These are phyloP conservation scores for Ptychobarbus kaznakovi DNA, from an alignment of 2,797 vertebrate genomes.

Conservation along the genomic window DNA sequence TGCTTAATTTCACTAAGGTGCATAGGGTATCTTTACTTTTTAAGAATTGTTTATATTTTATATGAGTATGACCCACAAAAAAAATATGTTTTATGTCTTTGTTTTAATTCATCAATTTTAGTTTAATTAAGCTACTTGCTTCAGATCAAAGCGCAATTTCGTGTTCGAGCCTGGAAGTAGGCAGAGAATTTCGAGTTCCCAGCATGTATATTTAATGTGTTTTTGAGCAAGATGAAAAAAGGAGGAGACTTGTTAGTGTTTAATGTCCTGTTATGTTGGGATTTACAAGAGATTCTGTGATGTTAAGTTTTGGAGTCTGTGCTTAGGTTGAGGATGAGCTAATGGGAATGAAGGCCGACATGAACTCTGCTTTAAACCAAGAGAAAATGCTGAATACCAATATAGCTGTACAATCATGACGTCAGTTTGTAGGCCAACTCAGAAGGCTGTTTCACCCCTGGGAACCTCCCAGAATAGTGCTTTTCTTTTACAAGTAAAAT, in stretches of 20 bases:
- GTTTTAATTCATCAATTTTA: neutral
- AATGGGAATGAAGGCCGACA: neutral
- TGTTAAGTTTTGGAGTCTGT: neutral
- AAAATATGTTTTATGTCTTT: too few species aligned
- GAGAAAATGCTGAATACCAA: neutral
- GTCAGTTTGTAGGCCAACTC: conserved; percentile 7
- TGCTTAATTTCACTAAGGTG: neutral
- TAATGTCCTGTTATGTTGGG: conserved; percentile 28
- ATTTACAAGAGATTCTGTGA: conserved; percentile 23
- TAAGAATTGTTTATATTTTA: neutral
- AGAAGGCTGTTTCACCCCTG: neutral
- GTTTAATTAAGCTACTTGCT: conserved; percentile 24
- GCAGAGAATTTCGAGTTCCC: conserved; percentile 11
- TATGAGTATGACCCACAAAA: neutral
- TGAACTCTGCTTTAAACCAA: neutral
- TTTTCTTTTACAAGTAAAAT: neutral
- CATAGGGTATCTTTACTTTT: neutral
- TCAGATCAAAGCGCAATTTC: conserved; percentile 15
- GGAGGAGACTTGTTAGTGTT: conserved; percentile 28
- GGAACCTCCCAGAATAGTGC: neutral
- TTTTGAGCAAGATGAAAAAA: conserved; percentile 35
- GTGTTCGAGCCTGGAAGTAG: neutral
- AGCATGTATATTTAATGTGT: conserved; percentile 35
- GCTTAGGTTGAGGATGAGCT: neutral
- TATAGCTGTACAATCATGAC: neutral